These are phyloP conservation scores for Orthosia gothica DNA, from an alignment of 2,888 invertebrate genomes.

Conservation along the genomic window DNA sequence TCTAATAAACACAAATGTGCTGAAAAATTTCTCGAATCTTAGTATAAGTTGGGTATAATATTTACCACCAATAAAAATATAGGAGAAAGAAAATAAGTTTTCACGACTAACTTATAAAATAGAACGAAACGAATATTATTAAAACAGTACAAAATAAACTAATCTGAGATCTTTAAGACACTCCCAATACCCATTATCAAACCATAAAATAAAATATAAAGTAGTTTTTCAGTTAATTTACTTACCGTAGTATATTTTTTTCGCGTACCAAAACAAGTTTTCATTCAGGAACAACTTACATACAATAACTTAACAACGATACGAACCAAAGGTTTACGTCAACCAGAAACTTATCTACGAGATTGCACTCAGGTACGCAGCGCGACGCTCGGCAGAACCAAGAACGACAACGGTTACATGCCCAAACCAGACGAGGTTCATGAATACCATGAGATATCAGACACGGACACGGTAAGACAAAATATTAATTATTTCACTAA, in stretches of 20 bases:
- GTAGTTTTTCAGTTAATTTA: not conserved
- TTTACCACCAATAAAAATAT: not conserved
- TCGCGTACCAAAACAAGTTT: not conserved
- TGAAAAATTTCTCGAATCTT: not conserved
- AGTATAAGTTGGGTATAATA: not conserved
- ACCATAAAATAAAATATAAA: not conserved
- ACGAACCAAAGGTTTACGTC: not conserved
- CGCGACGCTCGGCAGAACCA: conserved; percentile 82
- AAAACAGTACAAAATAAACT: too few relatives aligned
- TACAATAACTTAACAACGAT: not conserved
- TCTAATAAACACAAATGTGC: not conserved
- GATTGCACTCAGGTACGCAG: conserved; percentile 78
- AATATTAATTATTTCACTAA: not conserved
- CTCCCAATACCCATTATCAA: not conserved
- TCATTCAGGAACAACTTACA: not conserved
- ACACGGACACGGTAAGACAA: conserved; percentile 83
- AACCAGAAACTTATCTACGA: not conserved
- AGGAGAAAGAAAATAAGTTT: too few relatives aligned
- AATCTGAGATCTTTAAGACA: not conserved
- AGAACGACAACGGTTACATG: conserved; percentile 71
- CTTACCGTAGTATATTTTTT: not conserved
- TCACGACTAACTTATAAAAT: too few relatives aligned
- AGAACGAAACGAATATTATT: too few relatives aligned
- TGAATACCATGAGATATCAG: conserved; percentile 88
- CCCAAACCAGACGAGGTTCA: conserved; percentile 81